These are phyloP conservation scores for Hypena proboscidalis DNA, from an alignment of 2,888 invertebrate genomes.

Conservation along the genomic window DNA sequence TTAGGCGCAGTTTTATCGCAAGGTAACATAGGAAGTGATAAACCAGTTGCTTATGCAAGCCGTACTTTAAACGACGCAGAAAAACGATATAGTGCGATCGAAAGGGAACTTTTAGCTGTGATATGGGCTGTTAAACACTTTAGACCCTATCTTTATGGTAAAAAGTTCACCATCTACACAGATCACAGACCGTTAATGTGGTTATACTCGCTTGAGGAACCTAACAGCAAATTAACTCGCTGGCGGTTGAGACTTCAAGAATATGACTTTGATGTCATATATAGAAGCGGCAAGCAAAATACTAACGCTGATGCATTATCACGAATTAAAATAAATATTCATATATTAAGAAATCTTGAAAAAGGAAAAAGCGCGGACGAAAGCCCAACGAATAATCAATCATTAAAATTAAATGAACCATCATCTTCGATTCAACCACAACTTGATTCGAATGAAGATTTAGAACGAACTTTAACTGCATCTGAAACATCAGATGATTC, in stretches of 20 bases:
- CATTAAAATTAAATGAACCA: not conserved
- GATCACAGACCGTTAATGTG: conserved; percentile 11
- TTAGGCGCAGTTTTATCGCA: conserved; percentile 7
- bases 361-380: not conserved
- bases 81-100: conserved; percentile 3
- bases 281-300: conserved; percentile 11
- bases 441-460: too few relatives aligned
- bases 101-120: conserved; percentile 2
- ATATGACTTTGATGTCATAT: conserved; percentile 6
- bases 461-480: too few relatives aligned
- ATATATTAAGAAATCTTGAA: not conserved
- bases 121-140: conserved; percentile 6
- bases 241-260: conserved; percentile 10
- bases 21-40: conserved; percentile 1
- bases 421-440: too few relatives aligned
- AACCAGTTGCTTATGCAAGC: conserved; percentile 15
- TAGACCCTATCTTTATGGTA: not conserved
- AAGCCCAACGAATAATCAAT: too few relatives aligned
- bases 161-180: not conserved
- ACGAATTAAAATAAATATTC: conserved; percentile 2
- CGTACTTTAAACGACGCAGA: conserved; percentile 14
- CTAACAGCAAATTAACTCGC: conserved; percentile 8
- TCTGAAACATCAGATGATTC: too few relatives aligned
- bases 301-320: conserved; percentile 16
- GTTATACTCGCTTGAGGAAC: conserved; percentile 10